Percentiles rank a stretch among this genome's conserved stretches.
phyloP scores from a whole-genome alignment of 2,888 invertebrate genomes.

The Octodonta nipae region DNA sequence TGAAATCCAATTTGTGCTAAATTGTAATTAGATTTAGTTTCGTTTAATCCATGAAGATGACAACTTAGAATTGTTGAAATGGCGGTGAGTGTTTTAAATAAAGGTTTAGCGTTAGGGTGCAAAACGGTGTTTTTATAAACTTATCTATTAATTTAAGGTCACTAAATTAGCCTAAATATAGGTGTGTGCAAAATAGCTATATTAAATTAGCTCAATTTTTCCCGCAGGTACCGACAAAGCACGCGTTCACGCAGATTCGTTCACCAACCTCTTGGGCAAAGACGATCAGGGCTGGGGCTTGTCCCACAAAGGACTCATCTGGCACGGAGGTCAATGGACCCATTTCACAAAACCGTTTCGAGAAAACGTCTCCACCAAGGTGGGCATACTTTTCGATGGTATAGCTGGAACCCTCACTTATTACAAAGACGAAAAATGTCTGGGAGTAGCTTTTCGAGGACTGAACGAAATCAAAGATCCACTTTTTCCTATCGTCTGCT shows the following conservation, averaged over 20 bases:
- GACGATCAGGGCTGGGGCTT: slow-evolving; percentile 58
- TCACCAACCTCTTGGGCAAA: slow-evolving; percentile 58
- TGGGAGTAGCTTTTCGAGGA: slow-evolving; percentile 58
- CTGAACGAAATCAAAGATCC: slow-evolving; percentile 48
- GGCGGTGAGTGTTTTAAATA: too few species aligned
- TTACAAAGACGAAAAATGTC: slow-evolving; percentile 53
- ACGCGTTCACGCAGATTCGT: slow-evolving; percentile 50
- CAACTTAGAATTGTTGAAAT: too few species aligned
- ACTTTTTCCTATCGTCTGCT: slow-evolving; percentile 55
- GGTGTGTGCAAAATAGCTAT: too few species aligned
- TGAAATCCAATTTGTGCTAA: too few species aligned
- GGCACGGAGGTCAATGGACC: slow-evolving; percentile 51
- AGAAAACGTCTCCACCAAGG: slow-evolving; percentile 53
- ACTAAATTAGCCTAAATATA: too few species aligned
- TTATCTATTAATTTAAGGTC: too few species aligned
- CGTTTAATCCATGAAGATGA: too few species aligned
- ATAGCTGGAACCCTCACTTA: slow-evolving; percentile 54
- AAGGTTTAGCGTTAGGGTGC: too few species aligned
- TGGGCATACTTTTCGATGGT: slow-evolving; percentile 57
- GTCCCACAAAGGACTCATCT: slow-evolving; percentile 57
- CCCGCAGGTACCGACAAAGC: slow-evolving; percentile 25
- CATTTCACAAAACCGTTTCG: slow-evolving; percentile 54
- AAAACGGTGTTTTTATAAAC: too few species aligned
- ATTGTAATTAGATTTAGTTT: too few species aligned
- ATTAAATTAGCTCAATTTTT: too few species aligned